A percentile compares a stretch with the other conserved stretches of the same genome.
phyloP scores from a whole-genome alignment of 2,113 vertebrate species.

The Tychaedon coryphoeus region DNA sequence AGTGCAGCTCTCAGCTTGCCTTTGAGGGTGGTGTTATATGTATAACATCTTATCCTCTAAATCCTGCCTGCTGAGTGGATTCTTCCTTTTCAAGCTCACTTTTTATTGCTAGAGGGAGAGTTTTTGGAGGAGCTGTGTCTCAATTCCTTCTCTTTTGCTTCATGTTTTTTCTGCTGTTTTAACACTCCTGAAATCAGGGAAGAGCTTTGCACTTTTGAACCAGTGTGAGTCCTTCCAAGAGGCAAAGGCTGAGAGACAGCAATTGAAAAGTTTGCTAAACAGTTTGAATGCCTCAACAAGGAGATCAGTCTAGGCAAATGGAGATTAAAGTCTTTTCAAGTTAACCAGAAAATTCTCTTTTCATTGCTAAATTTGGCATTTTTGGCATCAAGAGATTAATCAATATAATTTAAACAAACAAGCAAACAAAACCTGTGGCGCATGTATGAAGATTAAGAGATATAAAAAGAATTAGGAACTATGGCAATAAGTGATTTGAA shows the following conservation, averaged over 20 bases:
- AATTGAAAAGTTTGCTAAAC: neutral
- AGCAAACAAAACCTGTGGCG: neutral
- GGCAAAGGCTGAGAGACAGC: neutral
- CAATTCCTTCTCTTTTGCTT: neutral
- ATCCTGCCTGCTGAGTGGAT: neutral
- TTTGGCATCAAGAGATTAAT: neutral
- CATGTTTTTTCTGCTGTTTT: neutral
- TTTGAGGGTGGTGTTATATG: neutral
- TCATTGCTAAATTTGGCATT: neutral
- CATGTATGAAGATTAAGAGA: neutral
- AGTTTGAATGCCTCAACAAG: neutral
- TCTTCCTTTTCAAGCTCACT: neutral
- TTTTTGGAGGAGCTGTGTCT: neutral
- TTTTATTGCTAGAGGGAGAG: neutral
- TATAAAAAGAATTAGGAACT: neutral
- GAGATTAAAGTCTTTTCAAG: neutral
- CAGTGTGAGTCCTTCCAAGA: neutral
- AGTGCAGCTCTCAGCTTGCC: neutral
- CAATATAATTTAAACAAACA: neutral
- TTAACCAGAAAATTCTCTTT: neutral
- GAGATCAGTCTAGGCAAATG: neutral
- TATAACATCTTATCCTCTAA: slow-evolving; percentile 27
- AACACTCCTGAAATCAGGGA: neutral
- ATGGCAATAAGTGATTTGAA: neutral
- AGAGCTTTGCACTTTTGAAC: slow-evolving; percentile 4